These are phyloP conservation scores for Pachyramphus minor DNA, from an alignment of 2,113 vertebrate species.

Conservation along the genomic window DNA sequence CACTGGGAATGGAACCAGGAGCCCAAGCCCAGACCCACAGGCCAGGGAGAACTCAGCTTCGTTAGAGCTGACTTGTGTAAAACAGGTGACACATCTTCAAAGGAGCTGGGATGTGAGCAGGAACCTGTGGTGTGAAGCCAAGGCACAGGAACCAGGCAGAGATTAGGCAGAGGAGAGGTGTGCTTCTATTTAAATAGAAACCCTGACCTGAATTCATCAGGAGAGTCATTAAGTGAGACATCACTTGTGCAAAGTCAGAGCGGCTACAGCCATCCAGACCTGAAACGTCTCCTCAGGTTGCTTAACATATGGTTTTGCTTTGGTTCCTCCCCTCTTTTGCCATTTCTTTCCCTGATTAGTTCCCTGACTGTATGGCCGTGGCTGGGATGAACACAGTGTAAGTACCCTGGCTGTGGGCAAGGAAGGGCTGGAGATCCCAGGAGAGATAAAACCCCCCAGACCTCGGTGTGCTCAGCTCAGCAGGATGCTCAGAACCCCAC, in stretches of 20 bases:
- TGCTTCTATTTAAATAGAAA: not conserved
- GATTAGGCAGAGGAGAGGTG: not conserved
- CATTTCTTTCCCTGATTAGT: not conserved
- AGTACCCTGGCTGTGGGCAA: not conserved
- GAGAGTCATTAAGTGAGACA: not conserved
- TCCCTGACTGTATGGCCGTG: fast-evolving
- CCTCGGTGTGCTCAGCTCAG: fast-evolving
- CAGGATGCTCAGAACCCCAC: not conserved
- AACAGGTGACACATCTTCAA: not conserved
- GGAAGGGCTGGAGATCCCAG: not conserved
- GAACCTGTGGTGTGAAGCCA: not conserved
- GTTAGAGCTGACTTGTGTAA: not conserved
- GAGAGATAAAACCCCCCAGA: not conserved
- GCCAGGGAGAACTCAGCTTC: fast-evolving
- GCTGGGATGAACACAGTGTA: fast-evolving
- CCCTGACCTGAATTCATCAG: not conserved
- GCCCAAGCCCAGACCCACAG: not conserved
- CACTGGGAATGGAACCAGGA: not conserved
- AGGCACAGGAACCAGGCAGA: fast-evolving
- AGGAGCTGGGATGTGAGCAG: not conserved
- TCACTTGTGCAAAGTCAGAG: not conserved
- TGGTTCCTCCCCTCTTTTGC: not conserved
- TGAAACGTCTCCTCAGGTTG: fast-evolving
- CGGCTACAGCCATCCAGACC: not conserved
- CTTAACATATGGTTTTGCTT: not conserved